phyloP scores from a whole-genome alignment of 2,888 invertebrate genomes.

The Caenorhabditis afra region DNA sequence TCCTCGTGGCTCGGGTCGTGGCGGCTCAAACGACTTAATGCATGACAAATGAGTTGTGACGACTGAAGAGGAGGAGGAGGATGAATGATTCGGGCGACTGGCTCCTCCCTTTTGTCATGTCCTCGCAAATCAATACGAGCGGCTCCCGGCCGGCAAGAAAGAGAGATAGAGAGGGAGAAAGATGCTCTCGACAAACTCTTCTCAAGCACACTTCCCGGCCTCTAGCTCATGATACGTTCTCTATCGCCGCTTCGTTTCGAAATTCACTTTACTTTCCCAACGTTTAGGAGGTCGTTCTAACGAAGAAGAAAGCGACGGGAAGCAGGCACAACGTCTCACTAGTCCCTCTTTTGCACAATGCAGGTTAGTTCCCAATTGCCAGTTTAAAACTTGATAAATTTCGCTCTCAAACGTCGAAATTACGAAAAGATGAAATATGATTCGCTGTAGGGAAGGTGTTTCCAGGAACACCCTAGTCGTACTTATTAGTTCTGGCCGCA shows the following conservation, averaged over 20 bases:
- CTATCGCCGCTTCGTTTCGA: conserved; percentile 38
- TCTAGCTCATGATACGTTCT: conserved; percentile 50
- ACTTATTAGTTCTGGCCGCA: too few species aligned
- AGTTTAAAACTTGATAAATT: too few species aligned
- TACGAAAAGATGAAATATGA: too few species aligned
- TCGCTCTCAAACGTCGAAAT: too few species aligned
- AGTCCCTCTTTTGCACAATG: conserved; percentile 10
- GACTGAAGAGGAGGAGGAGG: neutral
- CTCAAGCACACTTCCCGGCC: conserved; percentile 48
- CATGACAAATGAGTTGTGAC: conserved; percentile 24
- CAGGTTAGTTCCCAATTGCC: conserved; percentile 10
- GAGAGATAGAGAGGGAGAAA: conserved; percentile 8
- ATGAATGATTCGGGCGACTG: conserved; percentile 12
- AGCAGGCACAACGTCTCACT: neutral
- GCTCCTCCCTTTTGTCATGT: conserved; percentile 40
- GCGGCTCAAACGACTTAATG: conserved; percentile 5
- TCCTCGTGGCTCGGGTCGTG: neutral
- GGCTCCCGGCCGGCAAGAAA: conserved; percentile 15
- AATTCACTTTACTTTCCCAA: conserved; percentile 53
- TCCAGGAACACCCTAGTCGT: too few species aligned
- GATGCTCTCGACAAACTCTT: conserved; percentile 52
- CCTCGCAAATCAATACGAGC: conserved; percentile 47
- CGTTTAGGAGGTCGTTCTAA: conserved; percentile 28
- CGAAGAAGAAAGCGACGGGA: neutral
- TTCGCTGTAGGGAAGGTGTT: too few species aligned